phyloP scores from a whole-genome alignment of 2,888 invertebrate genomes.

The Cheiracanthium punctorium region DNA sequence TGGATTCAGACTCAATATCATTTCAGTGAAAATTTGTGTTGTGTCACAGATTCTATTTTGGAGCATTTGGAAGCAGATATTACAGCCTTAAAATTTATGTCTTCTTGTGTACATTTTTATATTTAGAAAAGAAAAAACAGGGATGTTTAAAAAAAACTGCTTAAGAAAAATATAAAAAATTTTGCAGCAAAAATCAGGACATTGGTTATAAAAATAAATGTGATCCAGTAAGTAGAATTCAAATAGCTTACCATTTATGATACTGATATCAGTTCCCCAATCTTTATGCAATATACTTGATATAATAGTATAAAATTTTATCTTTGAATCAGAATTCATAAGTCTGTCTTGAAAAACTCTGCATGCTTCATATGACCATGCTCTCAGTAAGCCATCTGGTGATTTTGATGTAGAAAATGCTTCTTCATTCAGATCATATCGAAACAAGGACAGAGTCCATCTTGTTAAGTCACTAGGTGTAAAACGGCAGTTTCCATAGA shows the following conservation, averaged over 20 bases:
- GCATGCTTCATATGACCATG: slow-evolving; percentile 85
- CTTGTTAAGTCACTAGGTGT: slow-evolving; percentile 85
- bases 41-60: too few species aligned
- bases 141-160: too few species aligned
- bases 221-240: too few species aligned
- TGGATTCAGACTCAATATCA: too few species aligned
- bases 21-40: too few species aligned
- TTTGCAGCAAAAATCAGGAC: too few species aligned
- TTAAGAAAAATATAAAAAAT: too few species aligned
- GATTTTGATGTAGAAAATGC: slow-evolving; percentile 72
- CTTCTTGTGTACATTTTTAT: too few species aligned
- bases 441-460: slow-evolving; percentile 83
- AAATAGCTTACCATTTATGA: slow-evolving; percentile 58
- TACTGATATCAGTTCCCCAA: slow-evolving; percentile 76
- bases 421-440: slow-evolving; percentile 78
- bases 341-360: slow-evolving; percentile 86
- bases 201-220: too few species aligned
- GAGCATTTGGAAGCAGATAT: too few species aligned
- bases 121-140: too few species aligned
- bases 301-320: slow-evolving; percentile 82
- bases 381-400: slow-evolving; percentile 78
- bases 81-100: too few species aligned
- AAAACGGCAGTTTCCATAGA: slow-evolving; percentile 83
- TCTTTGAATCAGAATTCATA: slow-evolving; percentile 81
- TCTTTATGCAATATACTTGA: slow-evolving; percentile 78